These are phyloP conservation scores for Tetramorium bicarinatum DNA, from an alignment of 2,888 invertebrate species.

Conservation along the genomic window DNA sequence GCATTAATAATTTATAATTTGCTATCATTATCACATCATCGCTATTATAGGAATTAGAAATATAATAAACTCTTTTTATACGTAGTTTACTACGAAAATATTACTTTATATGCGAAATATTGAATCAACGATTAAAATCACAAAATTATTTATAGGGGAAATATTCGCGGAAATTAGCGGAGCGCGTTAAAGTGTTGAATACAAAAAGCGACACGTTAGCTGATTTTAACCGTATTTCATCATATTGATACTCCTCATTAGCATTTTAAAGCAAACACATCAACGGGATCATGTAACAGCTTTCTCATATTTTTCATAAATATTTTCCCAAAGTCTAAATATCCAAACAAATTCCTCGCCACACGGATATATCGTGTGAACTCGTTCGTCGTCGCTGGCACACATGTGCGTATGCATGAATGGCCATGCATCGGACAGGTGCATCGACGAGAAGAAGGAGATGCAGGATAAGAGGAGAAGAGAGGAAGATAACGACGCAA, in stretches of 20 bases:
- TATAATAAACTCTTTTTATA: not conserved
- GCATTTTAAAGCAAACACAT: constrained; percentile 42
- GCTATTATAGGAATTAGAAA: not conserved
- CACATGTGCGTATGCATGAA: constrained; percentile 62
- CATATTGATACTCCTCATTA: not conserved
- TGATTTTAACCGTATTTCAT: not conserved
- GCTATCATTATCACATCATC: not conserved
- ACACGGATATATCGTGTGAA: constrained; percentile 33
- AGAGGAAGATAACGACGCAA: constrained; percentile 70
- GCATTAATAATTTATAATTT: not conserved
- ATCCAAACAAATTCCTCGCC: constrained; percentile 29
- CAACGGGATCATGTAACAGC: not conserved
- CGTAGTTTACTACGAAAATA: not conserved
- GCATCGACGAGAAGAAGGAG: constrained; percentile 29
- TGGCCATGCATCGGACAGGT: constrained; percentile 59
- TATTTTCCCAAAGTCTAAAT: not conserved
- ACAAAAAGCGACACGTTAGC: not conserved
- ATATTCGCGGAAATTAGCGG: not conserved
- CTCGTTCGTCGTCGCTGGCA: constrained; percentile 32
- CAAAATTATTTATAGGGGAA: not conserved
- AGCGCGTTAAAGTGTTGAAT: not conserved
- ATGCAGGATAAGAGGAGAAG: not conserved
- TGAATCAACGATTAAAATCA: not conserved
- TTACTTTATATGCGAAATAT: not conserved
- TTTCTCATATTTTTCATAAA: not conserved